Evolutionary conservation across 2,113 vertebrate species (phyloP).

Genomic region (Xyliphius kryptos): DNA sequence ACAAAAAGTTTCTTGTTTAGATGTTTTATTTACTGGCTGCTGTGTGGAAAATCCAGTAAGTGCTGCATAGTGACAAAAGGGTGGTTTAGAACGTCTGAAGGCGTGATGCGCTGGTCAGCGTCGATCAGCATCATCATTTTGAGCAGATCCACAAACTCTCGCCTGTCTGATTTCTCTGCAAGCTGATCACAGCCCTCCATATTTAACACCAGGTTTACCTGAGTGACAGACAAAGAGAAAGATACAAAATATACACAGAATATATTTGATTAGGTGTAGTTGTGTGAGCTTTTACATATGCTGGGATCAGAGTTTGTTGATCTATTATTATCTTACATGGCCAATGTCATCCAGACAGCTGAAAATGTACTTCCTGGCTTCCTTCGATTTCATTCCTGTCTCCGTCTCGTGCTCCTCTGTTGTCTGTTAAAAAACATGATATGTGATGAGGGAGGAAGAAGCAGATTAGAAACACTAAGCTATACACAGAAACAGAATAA

Average conservation of each 20-base stretch:
- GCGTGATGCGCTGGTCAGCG: conserved; percentile 84
- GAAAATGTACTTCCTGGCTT: conserved; percentile 98
- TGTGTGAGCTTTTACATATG: neutral
- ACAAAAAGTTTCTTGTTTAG: too few species aligned
- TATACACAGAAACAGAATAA: too few species aligned
- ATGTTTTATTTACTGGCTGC: conserved; percentile 75
- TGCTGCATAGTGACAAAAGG: conserved; percentile 97
- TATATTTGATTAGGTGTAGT: neutral
- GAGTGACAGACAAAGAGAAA: neutral
- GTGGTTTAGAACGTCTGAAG: conserved; percentile 80
- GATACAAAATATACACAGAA: neutral
- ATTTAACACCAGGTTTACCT: conserved; percentile 96
- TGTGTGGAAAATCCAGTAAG: conserved; percentile 92
- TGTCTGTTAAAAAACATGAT: too few species aligned
- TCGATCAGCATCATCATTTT: conserved; percentile 94
- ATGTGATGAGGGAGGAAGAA: too few species aligned
- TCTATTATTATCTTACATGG: conserved; percentile 68
- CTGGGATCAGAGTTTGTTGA: neutral
- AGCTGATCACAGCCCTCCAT: conserved; percentile 86
- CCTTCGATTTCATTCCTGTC: conserved; percentile 97
- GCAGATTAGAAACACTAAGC: too few species aligned
- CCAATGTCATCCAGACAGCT: conserved; percentile 92
- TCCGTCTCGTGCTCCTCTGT: conserved; percentile 93
- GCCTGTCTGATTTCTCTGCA: conserved; percentile 90
- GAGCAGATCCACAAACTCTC: conserved; percentile 92